A percentile compares a stretch with the other conserved stretches of the same genome.
Conservation (phyloP, 2,797 vertebrate genomes). For the Champsocephalus gunnari region DNA sequence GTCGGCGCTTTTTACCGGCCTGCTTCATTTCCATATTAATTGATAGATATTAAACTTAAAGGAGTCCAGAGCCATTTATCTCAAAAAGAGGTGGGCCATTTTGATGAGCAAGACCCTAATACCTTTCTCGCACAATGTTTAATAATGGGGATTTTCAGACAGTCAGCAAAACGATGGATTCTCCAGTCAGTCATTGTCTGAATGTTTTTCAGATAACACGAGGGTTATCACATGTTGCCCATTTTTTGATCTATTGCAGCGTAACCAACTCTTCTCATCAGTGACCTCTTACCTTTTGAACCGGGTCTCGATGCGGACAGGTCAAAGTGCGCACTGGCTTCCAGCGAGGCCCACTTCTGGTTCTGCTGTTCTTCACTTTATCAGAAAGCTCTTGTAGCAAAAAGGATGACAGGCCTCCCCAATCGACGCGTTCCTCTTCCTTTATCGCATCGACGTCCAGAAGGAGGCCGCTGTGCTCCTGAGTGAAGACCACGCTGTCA, state of each 20-base stretch:
- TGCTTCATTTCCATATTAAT: constrained; percentile 83
- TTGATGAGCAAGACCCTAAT: constrained; percentile 73
- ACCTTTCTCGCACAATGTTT: constrained; percentile 67
- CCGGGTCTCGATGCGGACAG: constrained; percentile 83
- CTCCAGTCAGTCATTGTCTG: constrained; percentile 43
- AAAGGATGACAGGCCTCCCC: constrained; percentile 87
- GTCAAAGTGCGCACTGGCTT: constrained; percentile 79
- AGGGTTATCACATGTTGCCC: too few species aligned
- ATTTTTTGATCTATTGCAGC: too few species aligned
- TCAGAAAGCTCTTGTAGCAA: constrained; percentile 85
- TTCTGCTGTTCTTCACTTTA: constrained; percentile 81
- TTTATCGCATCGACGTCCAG: constrained; percentile 82
- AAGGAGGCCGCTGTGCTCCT: constrained; percentile 58
- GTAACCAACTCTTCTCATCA: constrained; percentile 13
- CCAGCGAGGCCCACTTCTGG: constrained; percentile 81
- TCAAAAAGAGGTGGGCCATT: constrained; percentile 70
- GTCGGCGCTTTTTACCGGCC: constrained; percentile 68
- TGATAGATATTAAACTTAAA: constrained; percentile 76
- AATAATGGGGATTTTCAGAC: constrained; percentile 64
- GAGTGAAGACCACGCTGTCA: constrained; percentile 81
- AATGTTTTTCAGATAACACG: constrained; percentile 48
- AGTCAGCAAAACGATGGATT: constrained; percentile 69
- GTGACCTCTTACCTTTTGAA: constrained; percentile 81
- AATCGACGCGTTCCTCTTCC: constrained; percentile 82
- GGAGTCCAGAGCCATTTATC: constrained; percentile 75